These are phyloP conservation scores for Chaetoderma sp. DNA, from an alignment of 2,888 invertebrate species.

Conservation along the genomic window DNA sequence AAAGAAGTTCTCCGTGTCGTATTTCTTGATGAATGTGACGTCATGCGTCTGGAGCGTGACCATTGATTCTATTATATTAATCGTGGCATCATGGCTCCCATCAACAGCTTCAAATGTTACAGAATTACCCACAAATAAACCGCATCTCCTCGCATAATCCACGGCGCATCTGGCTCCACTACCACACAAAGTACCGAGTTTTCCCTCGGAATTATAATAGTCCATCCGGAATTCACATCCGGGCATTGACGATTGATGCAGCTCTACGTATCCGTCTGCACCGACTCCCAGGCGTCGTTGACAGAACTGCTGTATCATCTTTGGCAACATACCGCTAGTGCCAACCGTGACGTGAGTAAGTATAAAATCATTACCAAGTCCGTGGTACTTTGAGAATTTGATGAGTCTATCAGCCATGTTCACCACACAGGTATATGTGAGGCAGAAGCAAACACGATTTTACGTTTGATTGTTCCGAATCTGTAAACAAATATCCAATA, in stretches of 20 bases:
- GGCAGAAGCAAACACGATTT: too few species aligned
- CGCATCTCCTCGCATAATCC: constrained; percentile 34
- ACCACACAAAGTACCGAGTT: constrained; percentile 40
- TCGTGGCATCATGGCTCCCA: constrained; percentile 26
- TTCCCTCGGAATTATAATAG: constrained; percentile 42
- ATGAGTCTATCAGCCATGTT: too few species aligned
- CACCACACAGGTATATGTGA: too few species aligned
- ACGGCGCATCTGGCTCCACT: constrained; percentile 45
- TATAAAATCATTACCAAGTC: constrained; percentile 45
- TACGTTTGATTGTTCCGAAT: too few species aligned
- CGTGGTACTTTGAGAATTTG: constrained; percentile 45
- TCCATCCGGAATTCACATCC: constrained; percentile 27
- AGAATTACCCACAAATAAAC: neutral
- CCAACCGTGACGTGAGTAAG: constrained; percentile 28
- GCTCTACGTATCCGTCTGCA: constrained; percentile 41
- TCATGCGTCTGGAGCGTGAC: constrained; percentile 2
- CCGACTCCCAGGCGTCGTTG: constrained; percentile 40
- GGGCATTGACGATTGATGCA: too few species aligned
- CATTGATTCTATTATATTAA: constrained; percentile 10
- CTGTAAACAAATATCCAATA: too few species aligned
- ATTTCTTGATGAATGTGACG: neutral
- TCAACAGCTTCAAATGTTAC: constrained; percentile 33
- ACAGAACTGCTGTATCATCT: constrained; percentile 40
- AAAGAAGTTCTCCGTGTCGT: constrained; percentile 31
- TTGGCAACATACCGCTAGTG: too few species aligned